Base-by-base conservation (phyloP, 2,888 invertebrate genomes). In the Caenorhabditis uteleia region DNA sequence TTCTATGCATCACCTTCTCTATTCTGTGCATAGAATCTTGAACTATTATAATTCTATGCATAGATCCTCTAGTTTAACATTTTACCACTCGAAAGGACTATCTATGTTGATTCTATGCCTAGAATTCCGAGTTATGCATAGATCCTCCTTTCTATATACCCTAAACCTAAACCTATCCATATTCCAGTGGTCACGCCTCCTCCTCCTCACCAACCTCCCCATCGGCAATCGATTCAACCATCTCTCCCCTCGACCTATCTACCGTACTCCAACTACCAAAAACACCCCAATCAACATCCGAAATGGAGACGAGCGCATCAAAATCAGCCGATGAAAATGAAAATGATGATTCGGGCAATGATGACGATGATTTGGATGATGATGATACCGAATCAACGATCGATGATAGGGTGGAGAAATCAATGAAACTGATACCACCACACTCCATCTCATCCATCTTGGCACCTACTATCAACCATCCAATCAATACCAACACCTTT, bases 251-350 rank as follows among this genome's bases (percentile, higher is more conserved):
- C n/a, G 69, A 69, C 39, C 45, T 64, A 2, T 36, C 64, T 7
- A 43, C 61, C 16, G 26, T 26, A 5, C 20, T 20, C 18, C 18
- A 26, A 16, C 46, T 47, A 26, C 53, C 64, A n/a, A 64, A 57
- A 36, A 48, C 57, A 6, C 46, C 61, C n/a, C n/a, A n/a, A n/a
- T 61, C 61, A 10, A 61, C 61, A 1, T 57, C 57, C 6, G 64
- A 64, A 54, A 38, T 64, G 34, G 64, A 64, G 42, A 49, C 57
- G 18, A 47, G 48, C 25, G 49, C 53, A 39, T 56, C 59, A 47
- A 48, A 48, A 39, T 48, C 48, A 3, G 31, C 77, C 80, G 73
- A 84, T 83, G 23, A 82, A 76, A 62, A 84, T 81, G 27, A 83
- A 75, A 67, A 81, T 76, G 56, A 49, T 4, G 76, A 79, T 47